A percentile compares a stretch with the other conserved stretches of the same genome.
phyloP scores from a whole-genome alignment of 2,888 invertebrate genomes.

The Platypus cylindrus region DNA sequence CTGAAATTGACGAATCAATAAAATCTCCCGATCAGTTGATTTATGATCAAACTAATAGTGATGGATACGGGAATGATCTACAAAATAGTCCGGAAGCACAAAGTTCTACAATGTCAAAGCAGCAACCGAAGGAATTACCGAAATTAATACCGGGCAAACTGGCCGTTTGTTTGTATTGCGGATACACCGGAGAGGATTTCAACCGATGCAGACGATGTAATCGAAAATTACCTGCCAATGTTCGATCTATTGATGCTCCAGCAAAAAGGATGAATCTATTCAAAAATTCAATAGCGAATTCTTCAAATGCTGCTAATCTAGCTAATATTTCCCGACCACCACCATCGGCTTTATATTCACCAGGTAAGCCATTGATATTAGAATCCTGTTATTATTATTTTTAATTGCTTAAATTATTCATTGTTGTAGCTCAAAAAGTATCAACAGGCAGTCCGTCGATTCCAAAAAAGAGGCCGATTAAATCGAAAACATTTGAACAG shows the following conservation, averaged over 20 bases:
- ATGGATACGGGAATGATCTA: too few relatives aligned
- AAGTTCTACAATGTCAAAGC: constrained; percentile 23
- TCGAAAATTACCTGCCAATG: constrained; percentile 57
- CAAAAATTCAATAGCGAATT: too few relatives aligned
- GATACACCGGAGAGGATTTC: constrained; percentile 66
- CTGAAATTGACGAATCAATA: too few relatives aligned
- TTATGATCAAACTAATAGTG: too few relatives aligned
- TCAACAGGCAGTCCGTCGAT: constrained; percentile 8
- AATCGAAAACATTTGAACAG: constrained; percentile 32
- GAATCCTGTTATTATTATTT: too few relatives aligned
- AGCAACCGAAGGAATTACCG: constrained; percentile 41
- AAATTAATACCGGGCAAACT: constrained; percentile 57
- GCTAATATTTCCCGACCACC: neutral
- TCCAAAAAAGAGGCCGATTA: constrained; percentile 16
- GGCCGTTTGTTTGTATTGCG: constrained; percentile 70
- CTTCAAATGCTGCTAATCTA: neutral
- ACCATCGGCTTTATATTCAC: constrained; percentile 2
- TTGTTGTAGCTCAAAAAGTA: neutral
- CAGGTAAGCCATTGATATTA: neutral
- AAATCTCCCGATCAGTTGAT: too few relatives aligned
- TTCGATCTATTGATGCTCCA: constrained; percentile 38
- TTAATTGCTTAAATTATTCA: too few relatives aligned
- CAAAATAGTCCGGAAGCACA: constrained; percentile 8
- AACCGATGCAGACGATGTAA: constrained; percentile 62
- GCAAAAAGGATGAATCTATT: constrained; percentile 2